A percentile compares a stretch with the other conserved stretches of the same genome.
Conservation (phyloP, 1,140 invertebrate genomes). For the Drosophila nannoptera region DNA sequence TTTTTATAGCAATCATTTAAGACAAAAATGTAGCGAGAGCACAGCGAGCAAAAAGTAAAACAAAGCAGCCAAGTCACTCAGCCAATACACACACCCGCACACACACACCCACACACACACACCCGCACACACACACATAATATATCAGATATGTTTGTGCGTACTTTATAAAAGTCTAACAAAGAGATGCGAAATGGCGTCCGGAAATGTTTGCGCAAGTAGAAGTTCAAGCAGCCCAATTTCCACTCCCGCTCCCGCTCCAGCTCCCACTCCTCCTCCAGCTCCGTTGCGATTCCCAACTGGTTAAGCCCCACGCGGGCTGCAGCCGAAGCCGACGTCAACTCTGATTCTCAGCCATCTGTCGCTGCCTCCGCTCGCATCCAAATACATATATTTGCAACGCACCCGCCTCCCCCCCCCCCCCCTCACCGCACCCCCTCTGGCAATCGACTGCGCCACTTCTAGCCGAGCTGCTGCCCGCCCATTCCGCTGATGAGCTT, state of each 20-base stretch:
- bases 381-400: not conserved
- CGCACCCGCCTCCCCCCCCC: not conserved
- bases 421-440: too few relatives aligned
- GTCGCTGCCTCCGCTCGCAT: conserved; percentile 14
- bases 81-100: too few relatives aligned
- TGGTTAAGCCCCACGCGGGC: conserved; percentile 14
- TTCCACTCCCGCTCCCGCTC: conserved; percentile 33
- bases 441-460: too few relatives aligned
- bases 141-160: conserved; percentile 17
- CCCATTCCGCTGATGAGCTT: conserved; percentile 59
- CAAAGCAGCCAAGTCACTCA: conserved; percentile 57
- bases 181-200: conserved; percentile 54
- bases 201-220: conserved; percentile 66
- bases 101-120: conserved; percentile 9
- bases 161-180: conserved; percentile 47
- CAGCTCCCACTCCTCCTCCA: conserved; percentile 3
- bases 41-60: conserved; percentile 60
- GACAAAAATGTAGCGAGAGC: conserved; percentile 71
- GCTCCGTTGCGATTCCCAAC: conserved; percentile 7
- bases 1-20: conserved; percentile 77
- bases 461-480: too few relatives aligned
- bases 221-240: conserved; percentile 48
- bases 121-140: conserved; percentile 25
- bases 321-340: conserved; percentile 23
- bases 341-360: not conserved